These are phyloP conservation scores for Pardalotus punctatus DNA, from an alignment of 2,113 vertebrate genomes.

Conservation along the genomic window DNA sequence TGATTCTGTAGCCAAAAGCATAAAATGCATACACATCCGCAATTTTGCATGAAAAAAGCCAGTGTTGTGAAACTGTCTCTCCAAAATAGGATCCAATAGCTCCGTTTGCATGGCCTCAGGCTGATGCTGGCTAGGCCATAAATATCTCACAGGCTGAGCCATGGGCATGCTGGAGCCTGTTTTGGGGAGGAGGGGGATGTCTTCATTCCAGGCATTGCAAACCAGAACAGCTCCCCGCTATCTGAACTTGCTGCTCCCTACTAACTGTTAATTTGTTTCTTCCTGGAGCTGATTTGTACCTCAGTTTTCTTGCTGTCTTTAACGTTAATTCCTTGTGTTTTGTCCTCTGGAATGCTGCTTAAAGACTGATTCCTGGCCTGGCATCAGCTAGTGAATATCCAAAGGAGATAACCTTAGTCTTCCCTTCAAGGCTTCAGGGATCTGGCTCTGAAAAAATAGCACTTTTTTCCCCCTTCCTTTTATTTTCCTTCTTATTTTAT, in stretches of 20 bases:
- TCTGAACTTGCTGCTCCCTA: conserved; percentile 37
- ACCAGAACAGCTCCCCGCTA: not conserved
- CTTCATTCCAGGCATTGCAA: conserved; percentile 36
- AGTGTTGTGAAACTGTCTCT: not conserved
- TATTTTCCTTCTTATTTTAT: too few species aligned
- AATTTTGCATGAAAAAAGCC: not conserved
- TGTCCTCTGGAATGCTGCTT: not conserved
- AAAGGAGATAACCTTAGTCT: not conserved
- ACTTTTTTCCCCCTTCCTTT: not conserved
- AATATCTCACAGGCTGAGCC: conserved; percentile 14
- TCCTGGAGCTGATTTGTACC: conserved; percentile 3
- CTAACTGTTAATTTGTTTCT: conserved; percentile 19
- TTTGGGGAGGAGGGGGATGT: not conserved
- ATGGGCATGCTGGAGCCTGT: not conserved
- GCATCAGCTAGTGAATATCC: not conserved
- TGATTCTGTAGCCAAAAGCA: not conserved
- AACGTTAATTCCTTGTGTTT: not conserved
- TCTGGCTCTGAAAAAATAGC: not conserved
- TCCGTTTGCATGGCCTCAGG: not conserved
- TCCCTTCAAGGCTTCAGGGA: not conserved
- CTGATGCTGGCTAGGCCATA: not conserved
- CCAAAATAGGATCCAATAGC: not conserved
- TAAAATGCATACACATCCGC: not conserved
- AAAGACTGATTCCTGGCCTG: not conserved
- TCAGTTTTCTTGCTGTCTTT: not conserved